Conservation (phyloP, 2,888 invertebrate species). For the Leptinotarsa rubiginosa region DNA sequence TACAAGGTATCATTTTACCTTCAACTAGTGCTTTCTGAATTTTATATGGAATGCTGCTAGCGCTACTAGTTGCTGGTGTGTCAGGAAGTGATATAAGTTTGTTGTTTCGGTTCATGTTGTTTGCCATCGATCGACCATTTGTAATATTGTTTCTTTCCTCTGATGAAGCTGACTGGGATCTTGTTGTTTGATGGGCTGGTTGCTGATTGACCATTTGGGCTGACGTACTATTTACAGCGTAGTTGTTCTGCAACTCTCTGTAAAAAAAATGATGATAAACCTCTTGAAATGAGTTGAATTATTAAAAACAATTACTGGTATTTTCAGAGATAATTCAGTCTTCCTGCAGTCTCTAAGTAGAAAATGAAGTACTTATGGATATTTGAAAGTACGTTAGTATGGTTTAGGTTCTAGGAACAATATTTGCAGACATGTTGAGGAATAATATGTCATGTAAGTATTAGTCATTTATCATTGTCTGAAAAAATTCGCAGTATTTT, state of each 20-base stretch:
- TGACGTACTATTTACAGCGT: slow-evolving; percentile 56
- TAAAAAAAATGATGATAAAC: slow-evolving; percentile 39
- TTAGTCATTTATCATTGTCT: neutral
- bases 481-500: neutral
- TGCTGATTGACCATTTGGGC: slow-evolving; percentile 61
- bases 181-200: slow-evolving; percentile 64
- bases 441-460: no score
- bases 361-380: no score
- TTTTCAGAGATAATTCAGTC: neutral
- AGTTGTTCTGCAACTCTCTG: slow-evolving; percentile 54
- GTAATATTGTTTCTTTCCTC: slow-evolving; percentile 55
- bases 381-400: neutral
- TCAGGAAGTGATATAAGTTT: slow-evolving; percentile 79
- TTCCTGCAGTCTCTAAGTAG: no score
- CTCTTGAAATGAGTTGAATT: neutral
- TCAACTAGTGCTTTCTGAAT: slow-evolving; percentile 82
- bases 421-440: neutral
- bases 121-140: slow-evolving; percentile 57
- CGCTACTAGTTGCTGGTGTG: slow-evolving; percentile 74
- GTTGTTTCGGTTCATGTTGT: slow-evolving; percentile 57
- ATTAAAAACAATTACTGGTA: neutral
- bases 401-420: neutral
- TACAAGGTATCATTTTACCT: slow-evolving; percentile 85
- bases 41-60: slow-evolving; percentile 81
- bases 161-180: slow-evolving; percentile 57